These are phyloP conservation scores for Garra rufa DNA, from an alignment of 2,113 vertebrate genomes.

Conservation along the genomic window DNA sequence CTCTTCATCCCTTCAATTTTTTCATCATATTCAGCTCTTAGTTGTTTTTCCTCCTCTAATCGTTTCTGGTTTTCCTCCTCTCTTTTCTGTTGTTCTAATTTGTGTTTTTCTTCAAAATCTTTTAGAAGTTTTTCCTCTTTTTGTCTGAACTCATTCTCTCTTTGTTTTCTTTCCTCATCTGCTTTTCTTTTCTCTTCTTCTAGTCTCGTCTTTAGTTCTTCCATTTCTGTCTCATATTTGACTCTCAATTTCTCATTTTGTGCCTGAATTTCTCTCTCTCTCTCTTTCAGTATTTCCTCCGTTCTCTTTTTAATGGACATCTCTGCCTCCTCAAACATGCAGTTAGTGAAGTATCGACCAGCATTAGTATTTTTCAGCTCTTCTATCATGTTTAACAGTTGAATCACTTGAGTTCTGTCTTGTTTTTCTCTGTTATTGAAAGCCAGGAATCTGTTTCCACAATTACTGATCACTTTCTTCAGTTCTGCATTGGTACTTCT, in stretches of 20 bases:
- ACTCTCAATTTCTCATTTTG: no score
- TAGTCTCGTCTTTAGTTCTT: no score
- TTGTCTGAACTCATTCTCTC: neutral
- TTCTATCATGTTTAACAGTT: constrained; percentile 24
- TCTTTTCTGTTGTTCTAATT: neutral
- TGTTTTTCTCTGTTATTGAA: constrained; percentile 10
- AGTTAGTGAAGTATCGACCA: neutral
- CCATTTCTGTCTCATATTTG: no score
- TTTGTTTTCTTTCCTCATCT: no score
- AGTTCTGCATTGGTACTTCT: neutral
- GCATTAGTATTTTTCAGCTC: neutral
- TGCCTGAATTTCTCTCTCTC: no score
- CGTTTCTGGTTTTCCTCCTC: neutral
- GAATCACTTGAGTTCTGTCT: neutral
- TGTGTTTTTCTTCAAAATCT: neutral
- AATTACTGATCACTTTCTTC: neutral
- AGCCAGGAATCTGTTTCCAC: constrained; percentile 21
- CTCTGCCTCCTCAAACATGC: constrained; percentile 23
- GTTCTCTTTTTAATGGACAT: constrained; percentile 1
- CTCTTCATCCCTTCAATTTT: neutral
- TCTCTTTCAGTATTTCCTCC: neutral
- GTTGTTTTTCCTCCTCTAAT: neutral
- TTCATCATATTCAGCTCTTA: neutral
- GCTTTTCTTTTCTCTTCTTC: no score
- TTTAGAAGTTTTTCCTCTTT: neutral